Conservation (phyloP, 2,113 vertebrate genomes). For the Lepidothrix coronata region DNA sequence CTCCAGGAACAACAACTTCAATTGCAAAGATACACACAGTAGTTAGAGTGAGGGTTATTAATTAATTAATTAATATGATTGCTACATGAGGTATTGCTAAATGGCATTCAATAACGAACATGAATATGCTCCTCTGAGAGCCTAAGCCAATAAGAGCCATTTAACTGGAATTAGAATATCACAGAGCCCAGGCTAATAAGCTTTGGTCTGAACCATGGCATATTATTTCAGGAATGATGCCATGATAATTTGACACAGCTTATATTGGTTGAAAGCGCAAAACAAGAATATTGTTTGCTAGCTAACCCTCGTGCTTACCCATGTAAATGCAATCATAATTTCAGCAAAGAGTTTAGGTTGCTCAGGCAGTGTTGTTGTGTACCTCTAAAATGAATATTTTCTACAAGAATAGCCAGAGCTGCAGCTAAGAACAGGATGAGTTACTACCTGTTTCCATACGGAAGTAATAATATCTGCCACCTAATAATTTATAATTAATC, state of each 20-base stretch:
- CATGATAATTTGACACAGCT: background rate
- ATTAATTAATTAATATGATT: background rate
- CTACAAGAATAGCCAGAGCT: background rate
- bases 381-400: background rate
- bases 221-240: background rate
- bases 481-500: background rate
- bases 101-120: background rate
- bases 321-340: background rate
- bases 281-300: background rate
- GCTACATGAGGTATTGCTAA: background rate
- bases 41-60: background rate
- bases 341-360: background rate
- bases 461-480: background rate
- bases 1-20: background rate
- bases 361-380: background rate
- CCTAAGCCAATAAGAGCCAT: background rate
- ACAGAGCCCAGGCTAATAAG: background rate
- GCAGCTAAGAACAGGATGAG: background rate
- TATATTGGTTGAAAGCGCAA: background rate
- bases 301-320: background rate
- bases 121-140: background rate
- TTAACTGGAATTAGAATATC: background rate
- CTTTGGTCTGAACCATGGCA: background rate
- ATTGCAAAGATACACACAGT: background rate
- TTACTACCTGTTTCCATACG: background rate